Base-by-base conservation (phyloP, 2,888 invertebrate species). In the Zygogramma bicolorata region DNA sequence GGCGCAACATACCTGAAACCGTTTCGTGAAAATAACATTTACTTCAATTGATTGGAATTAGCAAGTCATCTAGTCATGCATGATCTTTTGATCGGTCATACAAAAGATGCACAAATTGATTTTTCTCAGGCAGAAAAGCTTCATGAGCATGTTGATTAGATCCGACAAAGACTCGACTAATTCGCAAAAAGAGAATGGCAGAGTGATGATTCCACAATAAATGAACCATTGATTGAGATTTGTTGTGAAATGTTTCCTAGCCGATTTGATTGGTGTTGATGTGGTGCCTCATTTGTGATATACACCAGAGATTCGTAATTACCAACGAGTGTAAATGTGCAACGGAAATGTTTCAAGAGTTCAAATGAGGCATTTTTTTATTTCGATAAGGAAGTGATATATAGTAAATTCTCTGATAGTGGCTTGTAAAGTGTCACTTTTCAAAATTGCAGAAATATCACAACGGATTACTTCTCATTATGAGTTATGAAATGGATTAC, bases 61-160 rank as follows among this genome's bases (percentile, higher is more conserved):
- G 53, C 53, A 53, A 53, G 53, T 53, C 53, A 53, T 53, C 46
- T 20, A 25, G 53, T 53, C 53, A 53, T 53, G 53, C 15, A 53
- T 53, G 53, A 53, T 53, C 53, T 53, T 53, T 53, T 53, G 53
- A 53, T 53, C 25, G 53, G 25, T 53, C 25, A 25, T 27, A 53
- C 53, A 53, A 53, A 53, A 53, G 53, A 25, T 53, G 53, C 53
- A 53, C 53, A 53, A 53, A 53, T 53, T 53, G 53, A 53, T 53
- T 53, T 53, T 53, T 53, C 53, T 27, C 53, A 53, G 25, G 13
- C 53, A 13, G 53, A 53, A 53, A 53, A 53, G 25, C n/a, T 25
- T 22, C 25, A 53, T 25, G 53, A 53, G 13, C 25, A 25, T 25
- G 53, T 53, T 53, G 53, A 53, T 53, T 22, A 53, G 46, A 27